phyloP scores from a whole-genome alignment of 2,888 invertebrate genomes.

The Caenorhabditis angaria region DNA sequence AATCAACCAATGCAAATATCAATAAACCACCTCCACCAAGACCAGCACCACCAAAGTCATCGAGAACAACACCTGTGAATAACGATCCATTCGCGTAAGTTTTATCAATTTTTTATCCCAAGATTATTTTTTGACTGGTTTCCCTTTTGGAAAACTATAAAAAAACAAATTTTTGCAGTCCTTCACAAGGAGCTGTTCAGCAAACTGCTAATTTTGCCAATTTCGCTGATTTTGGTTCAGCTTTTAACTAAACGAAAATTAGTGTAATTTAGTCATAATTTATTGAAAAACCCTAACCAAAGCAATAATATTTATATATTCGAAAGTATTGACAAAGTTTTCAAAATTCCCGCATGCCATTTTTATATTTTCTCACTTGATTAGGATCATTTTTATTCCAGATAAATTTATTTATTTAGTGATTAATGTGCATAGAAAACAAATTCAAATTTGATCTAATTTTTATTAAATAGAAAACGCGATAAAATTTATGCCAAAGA shows the following conservation, averaged over 20 bases:
- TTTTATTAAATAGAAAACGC: too few relatives aligned
- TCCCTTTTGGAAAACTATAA: neutral
- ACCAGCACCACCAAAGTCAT: slow-evolving; percentile 54
- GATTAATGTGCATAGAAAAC: too few relatives aligned
- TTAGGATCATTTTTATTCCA: slow-evolving; percentile 1
- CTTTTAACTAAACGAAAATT: slow-evolving; percentile 29
- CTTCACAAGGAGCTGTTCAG: slow-evolving; percentile 33
- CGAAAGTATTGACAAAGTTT: neutral
- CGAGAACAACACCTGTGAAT: slow-evolving; percentile 42
- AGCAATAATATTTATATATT: neutral
- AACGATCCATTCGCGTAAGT: slow-evolving; percentile 59
- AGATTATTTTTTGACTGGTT: neutral
- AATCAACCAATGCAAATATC: neutral
- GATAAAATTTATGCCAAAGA: too few relatives aligned
- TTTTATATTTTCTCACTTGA: neutral
- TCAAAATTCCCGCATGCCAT: neutral
- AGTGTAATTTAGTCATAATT: neutral
- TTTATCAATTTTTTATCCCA: neutral
- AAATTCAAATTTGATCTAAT: too few relatives aligned
- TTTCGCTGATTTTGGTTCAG: slow-evolving; percentile 58
- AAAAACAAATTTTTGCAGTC: slow-evolving; percentile 19
- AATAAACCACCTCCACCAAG: slow-evolving; percentile 23
- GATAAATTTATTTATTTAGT: too few relatives aligned
- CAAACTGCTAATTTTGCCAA: slow-evolving; percentile 54
- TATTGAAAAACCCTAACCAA: neutral